Conservation (phyloP, 1,140 invertebrate species). For the Tribolium castaneum region DNA sequence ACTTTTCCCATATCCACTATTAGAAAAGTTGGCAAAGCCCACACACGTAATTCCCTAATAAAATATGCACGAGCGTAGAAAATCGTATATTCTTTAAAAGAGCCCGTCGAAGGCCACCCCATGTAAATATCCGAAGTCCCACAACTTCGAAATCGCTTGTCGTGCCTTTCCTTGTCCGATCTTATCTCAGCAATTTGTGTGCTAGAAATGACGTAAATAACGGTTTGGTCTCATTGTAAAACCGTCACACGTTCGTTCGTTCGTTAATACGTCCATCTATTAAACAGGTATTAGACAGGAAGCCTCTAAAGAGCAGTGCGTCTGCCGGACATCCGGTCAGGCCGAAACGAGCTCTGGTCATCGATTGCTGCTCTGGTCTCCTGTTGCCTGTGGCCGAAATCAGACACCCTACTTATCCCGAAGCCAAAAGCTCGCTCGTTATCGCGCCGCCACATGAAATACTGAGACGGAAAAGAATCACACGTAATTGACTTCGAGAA, state of each 20-base stretch:
- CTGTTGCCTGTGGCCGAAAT: conserved; percentile 37
- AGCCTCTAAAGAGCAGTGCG: conserved; percentile 49
- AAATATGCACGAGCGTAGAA: not conserved
- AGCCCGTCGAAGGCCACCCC: not conserved
- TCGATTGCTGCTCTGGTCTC: conserved; percentile 42
- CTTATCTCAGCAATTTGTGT: conserved; percentile 15
- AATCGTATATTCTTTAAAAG: not conserved
- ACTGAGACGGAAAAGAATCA: conserved; percentile 19
- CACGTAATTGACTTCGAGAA: conserved; percentile 17
- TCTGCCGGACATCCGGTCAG: conserved; percentile 49
- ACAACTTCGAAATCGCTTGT: not conserved
- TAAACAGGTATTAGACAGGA: conserved; percentile 47
- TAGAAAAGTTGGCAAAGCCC: not conserved
- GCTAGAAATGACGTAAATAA: conserved; percentile 34
- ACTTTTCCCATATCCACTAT: not conserved
- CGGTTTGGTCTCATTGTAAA: not conserved
- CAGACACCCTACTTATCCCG: conserved; percentile 38
- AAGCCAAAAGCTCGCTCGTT: conserved; percentile 31
- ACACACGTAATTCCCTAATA: not conserved
- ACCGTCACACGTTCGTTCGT: not conserved
- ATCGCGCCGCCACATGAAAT: conserved; percentile 37
- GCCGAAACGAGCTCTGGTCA: conserved; percentile 36
- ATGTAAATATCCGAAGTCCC: conserved; percentile 18
- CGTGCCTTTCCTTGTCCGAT: conserved; percentile 28
- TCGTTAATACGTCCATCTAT: conserved; percentile 43